Percentiles rank a stretch among this genome's conserved stretches.
These are phyloP conservation scores for Butorides virescens DNA, from an alignment of 2,113 vertebrate species.

Conservation along the genomic window DNA sequence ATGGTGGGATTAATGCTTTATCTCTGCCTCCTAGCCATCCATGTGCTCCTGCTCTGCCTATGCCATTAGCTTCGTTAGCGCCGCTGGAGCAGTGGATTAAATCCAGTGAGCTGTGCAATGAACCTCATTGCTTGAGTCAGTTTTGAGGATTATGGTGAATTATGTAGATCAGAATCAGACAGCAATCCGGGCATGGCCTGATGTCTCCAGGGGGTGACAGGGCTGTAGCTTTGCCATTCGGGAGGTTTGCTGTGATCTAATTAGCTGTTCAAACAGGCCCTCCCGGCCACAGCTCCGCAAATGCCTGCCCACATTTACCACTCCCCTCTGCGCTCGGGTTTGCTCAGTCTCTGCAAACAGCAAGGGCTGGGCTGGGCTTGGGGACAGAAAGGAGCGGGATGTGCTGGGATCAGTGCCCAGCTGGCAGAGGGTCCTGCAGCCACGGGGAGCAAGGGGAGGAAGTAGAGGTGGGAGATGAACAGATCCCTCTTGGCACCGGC, in stretches of 20 bases:
- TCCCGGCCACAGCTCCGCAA: background rate
- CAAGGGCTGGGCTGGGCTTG: background rate
- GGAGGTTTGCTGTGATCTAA: constrained; percentile 19
- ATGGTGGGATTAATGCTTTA: background rate
- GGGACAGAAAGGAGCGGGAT: background rate
- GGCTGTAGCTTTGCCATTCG: background rate
- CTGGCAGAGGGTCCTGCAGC: background rate
- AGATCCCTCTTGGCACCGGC: background rate
- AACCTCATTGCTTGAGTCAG: background rate
- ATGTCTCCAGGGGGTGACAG: background rate
- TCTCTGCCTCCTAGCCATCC: background rate
- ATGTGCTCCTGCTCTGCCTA: background rate
- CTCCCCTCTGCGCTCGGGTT: background rate
- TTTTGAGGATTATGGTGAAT: constrained; percentile 24
- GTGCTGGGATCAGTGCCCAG: background rate
- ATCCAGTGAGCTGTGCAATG: constrained; percentile 21
- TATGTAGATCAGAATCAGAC: constrained; percentile 53
- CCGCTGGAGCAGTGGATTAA: constrained; percentile 16
- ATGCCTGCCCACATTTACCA: background rate
- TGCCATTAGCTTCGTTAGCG: background rate
- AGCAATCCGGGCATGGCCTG: background rate
- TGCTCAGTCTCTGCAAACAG: background rate
- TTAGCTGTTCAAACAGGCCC: background rate
- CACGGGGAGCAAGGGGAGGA: background rate
- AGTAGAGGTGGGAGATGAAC: background rate